phyloP scores from a whole-genome alignment of 2,888 invertebrate species.

The Clostera curtula region DNA sequence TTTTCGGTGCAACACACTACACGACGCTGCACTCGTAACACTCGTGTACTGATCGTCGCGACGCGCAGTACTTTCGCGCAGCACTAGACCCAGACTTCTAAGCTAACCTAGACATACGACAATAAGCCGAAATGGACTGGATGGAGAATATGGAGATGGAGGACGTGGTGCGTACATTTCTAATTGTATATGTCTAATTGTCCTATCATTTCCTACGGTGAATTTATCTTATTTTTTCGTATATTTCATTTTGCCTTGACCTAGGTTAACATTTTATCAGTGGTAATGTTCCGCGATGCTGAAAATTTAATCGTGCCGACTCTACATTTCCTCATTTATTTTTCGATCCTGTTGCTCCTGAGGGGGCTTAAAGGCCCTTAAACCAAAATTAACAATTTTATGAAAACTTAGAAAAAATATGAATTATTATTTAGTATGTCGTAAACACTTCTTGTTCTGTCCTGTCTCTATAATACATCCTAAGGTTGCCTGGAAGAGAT shows the following conservation, averaged over 20 bases:
- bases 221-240: too few species aligned
- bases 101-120: constrained; percentile 48
- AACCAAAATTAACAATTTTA: too few species aligned
- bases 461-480: too few species aligned
- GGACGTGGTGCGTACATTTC: constrained; percentile 61
- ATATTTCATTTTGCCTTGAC: constrained; percentile 52
- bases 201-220: too few species aligned
- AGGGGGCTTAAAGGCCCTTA: too few species aligned
- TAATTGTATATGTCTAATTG: constrained; percentile 1
- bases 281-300: constrained; percentile 28
- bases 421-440: too few species aligned
- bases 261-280: constrained; percentile 68
- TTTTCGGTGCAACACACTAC: constrained; percentile 70
- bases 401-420: too few species aligned
- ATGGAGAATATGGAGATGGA: constrained; percentile 71
- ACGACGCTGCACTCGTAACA: constrained; percentile 70
- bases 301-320: constrained; percentile 35
- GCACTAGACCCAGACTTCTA: constrained; percentile 45
- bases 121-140: constrained; percentile 64
- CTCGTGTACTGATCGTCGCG: constrained; percentile 69
- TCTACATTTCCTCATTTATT: constrained; percentile 23
- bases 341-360: too few species aligned
- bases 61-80: constrained; percentile 64
- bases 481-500: too few species aligned
- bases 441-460: too few species aligned